Evolutionary conservation across 2,113 vertebrate species (phyloP).

Genomic region (Actenoides lindsayi): DNA sequence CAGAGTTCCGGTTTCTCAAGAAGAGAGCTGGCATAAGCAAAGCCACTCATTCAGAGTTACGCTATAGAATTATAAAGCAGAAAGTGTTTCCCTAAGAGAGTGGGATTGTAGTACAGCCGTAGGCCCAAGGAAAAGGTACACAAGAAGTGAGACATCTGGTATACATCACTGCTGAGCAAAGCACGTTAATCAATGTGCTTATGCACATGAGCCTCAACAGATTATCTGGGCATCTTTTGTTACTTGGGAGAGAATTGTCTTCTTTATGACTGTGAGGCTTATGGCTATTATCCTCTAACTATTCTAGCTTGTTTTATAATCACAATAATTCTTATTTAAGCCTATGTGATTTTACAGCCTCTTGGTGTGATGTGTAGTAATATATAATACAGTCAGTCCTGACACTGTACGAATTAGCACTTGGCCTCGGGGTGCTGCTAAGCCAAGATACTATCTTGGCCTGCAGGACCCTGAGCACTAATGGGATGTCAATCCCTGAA

Average conservation of each 20-base stretch:
- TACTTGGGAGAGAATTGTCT: not conserved
- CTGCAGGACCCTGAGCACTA: not conserved
- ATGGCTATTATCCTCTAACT: not conserved
- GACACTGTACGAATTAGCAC: not conserved
- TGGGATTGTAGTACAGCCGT: not conserved
- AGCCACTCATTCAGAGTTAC: not conserved
- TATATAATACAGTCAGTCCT: not conserved
- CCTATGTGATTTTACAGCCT: not conserved
- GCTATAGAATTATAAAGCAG: not conserved
- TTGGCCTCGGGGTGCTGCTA: not conserved
- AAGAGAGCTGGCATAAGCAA: not conserved
- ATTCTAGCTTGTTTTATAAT: not conserved
- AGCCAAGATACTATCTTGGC: not conserved
- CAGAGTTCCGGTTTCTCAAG: rapidly evolving
- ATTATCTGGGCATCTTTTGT: not conserved
- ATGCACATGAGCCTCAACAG: not conserved
- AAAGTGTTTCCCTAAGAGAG: not conserved
- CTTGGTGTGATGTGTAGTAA: not conserved
- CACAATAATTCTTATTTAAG: not conserved
- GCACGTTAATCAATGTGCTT: not conserved
- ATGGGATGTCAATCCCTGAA: not conserved
- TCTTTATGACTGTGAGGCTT: not conserved
- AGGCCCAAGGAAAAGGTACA: not conserved
- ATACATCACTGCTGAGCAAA: not conserved
- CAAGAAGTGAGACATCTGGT: not conserved